Evolutionary conservation across 2,113 vertebrate genomes (phyloP).

Genomic region (Pelecanus crispus): DNA sequence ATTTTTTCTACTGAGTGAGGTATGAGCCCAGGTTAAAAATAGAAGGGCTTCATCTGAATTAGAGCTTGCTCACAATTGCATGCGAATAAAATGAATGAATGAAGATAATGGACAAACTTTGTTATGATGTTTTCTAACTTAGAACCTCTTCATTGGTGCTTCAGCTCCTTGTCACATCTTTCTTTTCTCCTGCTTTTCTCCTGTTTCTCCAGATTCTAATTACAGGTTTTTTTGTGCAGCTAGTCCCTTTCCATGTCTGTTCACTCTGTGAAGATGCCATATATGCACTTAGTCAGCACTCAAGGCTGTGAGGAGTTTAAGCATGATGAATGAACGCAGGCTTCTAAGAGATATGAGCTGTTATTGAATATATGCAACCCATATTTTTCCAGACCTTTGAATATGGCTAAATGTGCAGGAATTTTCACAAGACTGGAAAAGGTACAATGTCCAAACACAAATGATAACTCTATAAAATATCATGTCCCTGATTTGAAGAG

Average conservation of each 20-base stretch:
- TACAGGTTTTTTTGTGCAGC: accelerated
- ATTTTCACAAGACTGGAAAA: not conserved
- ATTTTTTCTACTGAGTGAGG: not conserved
- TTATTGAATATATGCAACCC: not conserved
- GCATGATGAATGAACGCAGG: not conserved
- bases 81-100: not conserved
- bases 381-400: not conserved
- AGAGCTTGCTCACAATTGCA: not conserved
- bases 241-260: not conserved
- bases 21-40: not conserved
- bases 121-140: not conserved
- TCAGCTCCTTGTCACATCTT: not conserved
- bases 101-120: not conserved
- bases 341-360: not conserved
- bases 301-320: not conserved
- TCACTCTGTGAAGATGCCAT: not conserved
- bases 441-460: not conserved
- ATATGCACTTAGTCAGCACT: not conserved
- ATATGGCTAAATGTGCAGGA: not conserved
- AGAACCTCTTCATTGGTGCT: not conserved
- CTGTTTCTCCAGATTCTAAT: not conserved
- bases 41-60: not conserved
- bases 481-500: not conserved
- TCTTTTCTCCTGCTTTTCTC: not conserved
- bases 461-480: not conserved